phyloP scores from a whole-genome alignment of 2,113 vertebrate species.

The Agelaius phoeniceus region DNA sequence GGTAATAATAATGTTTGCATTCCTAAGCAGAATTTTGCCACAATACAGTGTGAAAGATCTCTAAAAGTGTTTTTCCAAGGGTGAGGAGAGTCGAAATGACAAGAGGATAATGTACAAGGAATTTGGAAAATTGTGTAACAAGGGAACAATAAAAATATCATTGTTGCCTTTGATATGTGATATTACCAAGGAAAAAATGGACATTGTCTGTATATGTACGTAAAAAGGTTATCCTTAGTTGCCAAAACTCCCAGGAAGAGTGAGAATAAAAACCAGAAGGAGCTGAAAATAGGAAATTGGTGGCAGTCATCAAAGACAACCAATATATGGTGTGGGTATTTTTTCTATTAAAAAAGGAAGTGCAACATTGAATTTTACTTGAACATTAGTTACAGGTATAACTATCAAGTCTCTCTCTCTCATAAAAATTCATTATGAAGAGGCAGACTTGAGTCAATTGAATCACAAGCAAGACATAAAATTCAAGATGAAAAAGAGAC shows the following conservation, averaged over 20 bases:
- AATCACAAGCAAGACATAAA: slow-evolving; percentile 3
- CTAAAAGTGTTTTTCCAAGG: neutral
- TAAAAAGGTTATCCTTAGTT: neutral
- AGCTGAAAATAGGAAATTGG: neutral
- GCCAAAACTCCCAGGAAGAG: neutral
- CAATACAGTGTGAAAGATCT: neutral
- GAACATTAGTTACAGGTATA: neutral
- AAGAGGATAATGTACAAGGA: neutral
- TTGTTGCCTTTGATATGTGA: neutral
- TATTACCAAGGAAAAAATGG: neutral
- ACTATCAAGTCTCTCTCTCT: neutral
- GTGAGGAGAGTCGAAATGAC: neutral
- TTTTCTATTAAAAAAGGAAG: neutral
- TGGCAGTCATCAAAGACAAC: neutral
- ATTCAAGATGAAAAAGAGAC: neutral
- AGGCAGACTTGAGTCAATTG: neutral
- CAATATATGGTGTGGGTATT: neutral
- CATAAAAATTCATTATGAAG: neutral
- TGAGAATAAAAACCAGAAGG: neutral
- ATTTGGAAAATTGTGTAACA: neutral
- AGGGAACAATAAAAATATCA: neutral
- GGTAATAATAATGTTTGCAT: neutral
- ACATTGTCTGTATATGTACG: neutral
- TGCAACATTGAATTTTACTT: neutral
- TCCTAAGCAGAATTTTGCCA: neutral